Evolutionary conservation across 2,113 vertebrate species (phyloP).

Genomic region (Odocoileus hemionus): DNA sequence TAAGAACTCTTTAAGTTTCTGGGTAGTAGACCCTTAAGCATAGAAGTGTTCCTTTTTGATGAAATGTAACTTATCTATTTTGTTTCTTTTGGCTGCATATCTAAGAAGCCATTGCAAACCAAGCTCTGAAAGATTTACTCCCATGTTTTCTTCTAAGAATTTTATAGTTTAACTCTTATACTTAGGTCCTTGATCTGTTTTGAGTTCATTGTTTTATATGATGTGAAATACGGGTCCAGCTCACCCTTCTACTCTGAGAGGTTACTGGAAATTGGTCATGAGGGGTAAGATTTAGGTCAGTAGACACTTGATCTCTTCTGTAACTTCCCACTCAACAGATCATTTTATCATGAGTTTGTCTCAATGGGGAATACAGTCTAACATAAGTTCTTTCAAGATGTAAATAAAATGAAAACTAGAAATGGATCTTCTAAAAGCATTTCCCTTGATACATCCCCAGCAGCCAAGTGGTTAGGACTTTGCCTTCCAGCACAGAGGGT

Average conservation of each 20-base stretch:
- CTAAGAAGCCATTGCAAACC: neutral
- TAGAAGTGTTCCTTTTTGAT: neutral
- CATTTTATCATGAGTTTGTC: neutral
- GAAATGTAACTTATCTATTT: neutral
- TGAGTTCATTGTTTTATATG: neutral
- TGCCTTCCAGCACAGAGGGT: neutral
- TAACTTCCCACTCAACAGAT: neutral
- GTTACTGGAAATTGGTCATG: neutral
- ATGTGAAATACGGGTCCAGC: neutral
- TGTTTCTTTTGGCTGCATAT: neutral
- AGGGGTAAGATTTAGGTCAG: neutral
- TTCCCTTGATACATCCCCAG: neutral
- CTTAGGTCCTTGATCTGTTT: neutral
- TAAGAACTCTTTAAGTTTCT: neutral
- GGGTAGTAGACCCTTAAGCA: neutral
- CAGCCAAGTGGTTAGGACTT: neutral
- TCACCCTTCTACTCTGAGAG: neutral
- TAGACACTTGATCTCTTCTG: neutral
- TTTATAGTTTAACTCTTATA: neutral
- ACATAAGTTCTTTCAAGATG: neutral
- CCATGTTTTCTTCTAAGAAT: neutral
- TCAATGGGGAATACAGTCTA: neutral
- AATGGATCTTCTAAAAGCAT: neutral
- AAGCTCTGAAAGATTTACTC: neutral
- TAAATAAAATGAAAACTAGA: neutral